Evolutionary conservation across 2,888 invertebrate genomes (phyloP), one percentile per base, ranked within the genome.

Genomic region (Coenonympha arcania): DNA sequence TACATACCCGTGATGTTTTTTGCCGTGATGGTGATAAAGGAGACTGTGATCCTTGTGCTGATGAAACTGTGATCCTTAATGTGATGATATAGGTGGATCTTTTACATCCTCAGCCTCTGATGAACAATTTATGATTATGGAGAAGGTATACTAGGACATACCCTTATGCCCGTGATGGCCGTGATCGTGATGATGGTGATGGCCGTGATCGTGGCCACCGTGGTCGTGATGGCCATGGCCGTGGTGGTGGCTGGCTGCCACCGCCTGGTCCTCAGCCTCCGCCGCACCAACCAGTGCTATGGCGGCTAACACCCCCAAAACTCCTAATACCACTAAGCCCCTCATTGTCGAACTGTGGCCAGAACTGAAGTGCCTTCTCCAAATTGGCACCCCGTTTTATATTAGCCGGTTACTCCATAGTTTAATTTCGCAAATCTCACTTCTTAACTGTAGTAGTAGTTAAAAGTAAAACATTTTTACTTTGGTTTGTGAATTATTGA

Each of bases 181-280:
- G 66, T 93, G 90, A 16, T 90, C 88, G 58, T 90, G 88, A 65
- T 91, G 90, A 60, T 92, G 91, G 54, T 91, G 89, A 0, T 75
- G 87, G 58, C 91, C 90, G 62, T 91, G 90, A 31, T 90, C 87
- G 55, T 90, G 88, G 0, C 93, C 92, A 26, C 91, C 91, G 18
- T 90, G 91, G 56, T 88, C 85, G 64, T 89, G 89, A 4, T 41
- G 41, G 60, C 79, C 80, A 9, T 39, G 39, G 2, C 39, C 39
- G 5, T 39, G 22, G 9, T 39, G 39, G 55, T 81, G 85, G 57
- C 88, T 88, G 22, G 87, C 88, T 9, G 86, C 88, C 54, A 87
- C 78, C 19, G 85, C 87, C 51, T 76, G 83, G 62, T 86, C 77
- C 6, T 70, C 70, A 53, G 65, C 70, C 54, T 68, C 71, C 51